Conservation (phyloP, 2,113 vertebrate species). For the Notechis scutatus region DNA sequence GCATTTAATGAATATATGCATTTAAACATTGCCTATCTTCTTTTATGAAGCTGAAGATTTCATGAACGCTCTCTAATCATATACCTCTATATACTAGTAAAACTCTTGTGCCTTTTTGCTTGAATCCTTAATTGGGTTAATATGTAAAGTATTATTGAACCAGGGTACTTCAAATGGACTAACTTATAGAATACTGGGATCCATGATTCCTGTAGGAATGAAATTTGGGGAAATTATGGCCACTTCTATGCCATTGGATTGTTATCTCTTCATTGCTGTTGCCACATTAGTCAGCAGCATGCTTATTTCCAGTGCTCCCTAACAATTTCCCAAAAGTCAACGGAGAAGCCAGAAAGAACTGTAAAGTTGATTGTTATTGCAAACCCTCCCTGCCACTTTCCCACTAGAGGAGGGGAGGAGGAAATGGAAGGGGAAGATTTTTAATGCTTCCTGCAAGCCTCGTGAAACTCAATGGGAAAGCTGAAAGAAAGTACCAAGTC, state of each 20-base stretch:
- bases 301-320: neutral
- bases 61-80: neutral
- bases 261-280: neutral
- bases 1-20: neutral
- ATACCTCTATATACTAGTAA: neutral
- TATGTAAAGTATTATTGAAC: neutral
- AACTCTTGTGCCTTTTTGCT: neutral
- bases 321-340: neutral
- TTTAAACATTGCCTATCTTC: neutral
- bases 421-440: neutral
- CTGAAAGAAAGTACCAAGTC: neutral
- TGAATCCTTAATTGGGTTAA: neutral
- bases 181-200: neutral
- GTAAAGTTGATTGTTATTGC: neutral
- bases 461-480: neutral
- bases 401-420: neutral
- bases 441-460: neutral
- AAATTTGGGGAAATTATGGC: neutral
- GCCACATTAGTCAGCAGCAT: neutral
- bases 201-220: neutral
- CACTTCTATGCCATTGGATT: neutral
- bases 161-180: neutral
- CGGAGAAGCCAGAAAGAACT: neutral
- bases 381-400: neutral
- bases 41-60: neutral